Percentiles rank a stretch among this genome's conserved stretches.
Evolutionary conservation across 1,140 invertebrate genomes (phyloP).

Genomic region (Solenopsis invicta): DNA sequence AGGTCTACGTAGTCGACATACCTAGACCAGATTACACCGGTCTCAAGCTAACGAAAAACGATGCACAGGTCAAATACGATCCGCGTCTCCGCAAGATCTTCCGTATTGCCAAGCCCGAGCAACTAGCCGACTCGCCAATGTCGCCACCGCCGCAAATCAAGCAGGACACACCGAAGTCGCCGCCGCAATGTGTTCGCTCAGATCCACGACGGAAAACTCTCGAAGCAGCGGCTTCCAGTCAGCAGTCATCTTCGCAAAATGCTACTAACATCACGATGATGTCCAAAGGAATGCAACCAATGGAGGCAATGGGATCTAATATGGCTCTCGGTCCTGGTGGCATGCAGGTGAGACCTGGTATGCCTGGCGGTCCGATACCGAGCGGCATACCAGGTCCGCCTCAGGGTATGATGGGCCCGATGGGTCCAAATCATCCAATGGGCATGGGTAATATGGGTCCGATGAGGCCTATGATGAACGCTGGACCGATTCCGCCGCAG

Average conservation of each 20-base stretch:
- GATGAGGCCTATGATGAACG: conserved; percentile 79
- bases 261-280: conserved; percentile 65
- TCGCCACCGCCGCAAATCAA: conserved; percentile 80
- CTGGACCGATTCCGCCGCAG: conserved; percentile 70
- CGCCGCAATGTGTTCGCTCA: conserved; percentile 82
- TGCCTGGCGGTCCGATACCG: conserved; percentile 62
- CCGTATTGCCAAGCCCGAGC: conserved; percentile 88
- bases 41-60: conserved; percentile 90
- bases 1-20: conserved; percentile 90
- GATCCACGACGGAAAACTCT: conserved; percentile 88
- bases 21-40: conserved; percentile 92
- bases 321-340: conserved; percentile 79
- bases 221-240: conserved; percentile 80
- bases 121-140: conserved; percentile 84
- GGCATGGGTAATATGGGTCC: conserved; percentile 84
- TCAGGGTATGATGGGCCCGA: conserved; percentile 87
- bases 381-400: conserved; percentile 86
- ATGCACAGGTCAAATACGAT: conserved; percentile 91
- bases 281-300: conserved; percentile 57
- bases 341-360: conserved; percentile 85
- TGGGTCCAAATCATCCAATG: conserved; percentile 83
- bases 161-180: conserved; percentile 83
- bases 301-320: conserved; percentile 62
- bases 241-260: conserved; percentile 71
- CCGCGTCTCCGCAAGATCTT: conserved; percentile 92